A percentile compares a stretch with the other conserved stretches of the same genome.
These are phyloP conservation scores for Crypturellus tataupa DNA, from an alignment of 2,797 vertebrate genomes.

Conservation along the genomic window DNA sequence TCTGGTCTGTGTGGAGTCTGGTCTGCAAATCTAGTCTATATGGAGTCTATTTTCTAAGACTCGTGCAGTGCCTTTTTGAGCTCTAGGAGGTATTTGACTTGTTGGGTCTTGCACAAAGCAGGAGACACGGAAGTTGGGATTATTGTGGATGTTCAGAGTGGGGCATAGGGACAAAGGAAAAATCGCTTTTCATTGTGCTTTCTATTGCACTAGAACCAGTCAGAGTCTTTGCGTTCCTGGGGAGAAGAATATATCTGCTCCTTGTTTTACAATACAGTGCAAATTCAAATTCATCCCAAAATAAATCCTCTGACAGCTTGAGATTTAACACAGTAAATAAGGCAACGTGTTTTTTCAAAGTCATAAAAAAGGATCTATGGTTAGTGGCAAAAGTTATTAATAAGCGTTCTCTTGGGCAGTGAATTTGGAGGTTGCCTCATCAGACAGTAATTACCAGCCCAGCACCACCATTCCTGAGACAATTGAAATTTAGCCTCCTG, in stretches of 20 bases:
- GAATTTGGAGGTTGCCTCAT: slow-evolving; percentile 15
- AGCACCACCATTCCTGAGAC: slow-evolving; percentile 27
- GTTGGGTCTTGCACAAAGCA: too few species aligned
- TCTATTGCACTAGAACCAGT: not conserved
- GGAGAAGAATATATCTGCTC: not conserved
- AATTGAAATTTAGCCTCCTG: slow-evolving; percentile 57
- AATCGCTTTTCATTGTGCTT: not conserved
- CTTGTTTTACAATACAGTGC: not conserved
- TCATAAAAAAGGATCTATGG: not conserved
- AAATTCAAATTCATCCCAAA: not conserved
- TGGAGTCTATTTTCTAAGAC: not conserved
- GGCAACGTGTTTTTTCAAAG: slow-evolving; percentile 13
- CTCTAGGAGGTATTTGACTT: not conserved
- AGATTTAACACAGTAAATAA: slow-evolving; percentile 24
- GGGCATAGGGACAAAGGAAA: not conserved
- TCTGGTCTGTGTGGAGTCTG: too few species aligned
- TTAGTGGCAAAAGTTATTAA: slow-evolving; percentile 38
- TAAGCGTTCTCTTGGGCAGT: slow-evolving; percentile 8
- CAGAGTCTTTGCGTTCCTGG: not conserved
- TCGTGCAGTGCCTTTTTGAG: not conserved
- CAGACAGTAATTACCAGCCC: slow-evolving; percentile 43
- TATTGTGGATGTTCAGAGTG: not conserved
- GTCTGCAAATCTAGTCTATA: not conserved
- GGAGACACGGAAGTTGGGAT: not conserved
- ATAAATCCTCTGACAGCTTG: not conserved